Conservation (phyloP, 2,113 vertebrate genomes). For the Columba livia region DNA sequence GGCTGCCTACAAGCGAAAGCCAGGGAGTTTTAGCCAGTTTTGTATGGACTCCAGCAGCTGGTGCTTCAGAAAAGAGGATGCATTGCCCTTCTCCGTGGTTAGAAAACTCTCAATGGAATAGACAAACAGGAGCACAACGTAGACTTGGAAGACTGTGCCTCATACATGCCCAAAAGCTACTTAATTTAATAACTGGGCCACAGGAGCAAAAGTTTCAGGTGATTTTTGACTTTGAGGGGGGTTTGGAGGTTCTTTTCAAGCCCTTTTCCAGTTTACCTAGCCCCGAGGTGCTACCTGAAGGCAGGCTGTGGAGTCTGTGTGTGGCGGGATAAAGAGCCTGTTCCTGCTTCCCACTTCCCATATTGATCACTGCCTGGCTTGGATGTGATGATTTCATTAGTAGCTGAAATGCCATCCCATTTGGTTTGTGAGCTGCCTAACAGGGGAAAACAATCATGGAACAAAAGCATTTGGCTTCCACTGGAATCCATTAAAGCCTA, state of each 20-base stretch:
- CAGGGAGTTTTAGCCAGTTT: neutral
- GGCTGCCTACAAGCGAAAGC: neutral
- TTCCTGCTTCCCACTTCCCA: neutral
- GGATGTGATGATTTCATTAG: slow-evolving; percentile 47
- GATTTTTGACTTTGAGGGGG: neutral
- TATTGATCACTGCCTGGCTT: neutral
- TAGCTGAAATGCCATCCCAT: neutral
- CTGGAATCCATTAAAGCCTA: slow-evolving; percentile 40
- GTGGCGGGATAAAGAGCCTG: neutral
- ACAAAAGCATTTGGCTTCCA: slow-evolving; percentile 52
- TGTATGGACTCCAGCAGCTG: neutral
- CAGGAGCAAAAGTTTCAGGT: neutral
- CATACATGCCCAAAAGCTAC: neutral
- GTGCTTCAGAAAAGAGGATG: neutral
- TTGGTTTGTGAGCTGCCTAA: slow-evolving; percentile 25
- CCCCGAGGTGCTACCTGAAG: neutral
- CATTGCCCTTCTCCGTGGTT: neutral
- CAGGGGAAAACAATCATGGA: neutral
- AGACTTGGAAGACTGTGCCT: neutral
- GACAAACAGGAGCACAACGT: neutral
- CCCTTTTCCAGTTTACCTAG: neutral
- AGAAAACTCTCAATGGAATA: neutral
- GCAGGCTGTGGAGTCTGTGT: neutral
- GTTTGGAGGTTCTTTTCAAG: neutral
- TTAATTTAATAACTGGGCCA: neutral